phyloP scores from a whole-genome alignment of 2,888 invertebrate genomes.

The Beris chalybata region DNA sequence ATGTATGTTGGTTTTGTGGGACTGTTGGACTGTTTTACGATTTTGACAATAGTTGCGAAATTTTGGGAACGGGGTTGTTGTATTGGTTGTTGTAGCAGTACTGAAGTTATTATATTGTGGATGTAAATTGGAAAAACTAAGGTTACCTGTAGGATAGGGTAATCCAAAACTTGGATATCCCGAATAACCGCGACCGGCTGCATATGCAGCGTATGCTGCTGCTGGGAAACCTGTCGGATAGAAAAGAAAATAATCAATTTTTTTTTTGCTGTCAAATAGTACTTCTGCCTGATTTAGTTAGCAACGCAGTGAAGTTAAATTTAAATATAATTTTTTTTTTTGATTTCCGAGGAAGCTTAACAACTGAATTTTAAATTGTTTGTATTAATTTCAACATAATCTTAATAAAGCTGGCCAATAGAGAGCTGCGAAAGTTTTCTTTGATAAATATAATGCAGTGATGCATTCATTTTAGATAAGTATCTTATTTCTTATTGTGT shows the following conservation, averaged over 20 bases:
- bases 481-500: too few species aligned
- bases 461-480: too few species aligned
- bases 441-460: too few species aligned
- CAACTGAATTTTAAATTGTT: too few species aligned
- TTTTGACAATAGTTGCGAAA: not conserved
- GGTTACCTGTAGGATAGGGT: conserved; percentile 96
- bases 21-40: conserved; percentile 45
- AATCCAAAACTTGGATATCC: conserved; percentile 98
- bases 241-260: conserved; percentile 18
- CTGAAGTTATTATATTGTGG: conserved; percentile 64
- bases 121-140: conserved; percentile 55
- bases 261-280: not conserved
- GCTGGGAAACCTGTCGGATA: conserved; percentile 85
- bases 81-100: conserved; percentile 39
- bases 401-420: too few species aligned
- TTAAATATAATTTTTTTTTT: too few species aligned
- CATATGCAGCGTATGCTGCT: conserved; percentile 93
- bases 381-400: too few species aligned
- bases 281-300: too few species aligned
- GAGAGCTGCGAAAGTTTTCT: too few species aligned
- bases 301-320: too few species aligned
- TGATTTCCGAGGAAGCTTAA: too few species aligned
- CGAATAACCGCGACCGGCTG: conserved; percentile 95
- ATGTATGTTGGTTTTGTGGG: conserved; percentile 56
- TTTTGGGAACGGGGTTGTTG: not conserved